phyloP scores from a whole-genome alignment of 1,140 invertebrate genomes.

The Hydropsyche tenuis region DNA sequence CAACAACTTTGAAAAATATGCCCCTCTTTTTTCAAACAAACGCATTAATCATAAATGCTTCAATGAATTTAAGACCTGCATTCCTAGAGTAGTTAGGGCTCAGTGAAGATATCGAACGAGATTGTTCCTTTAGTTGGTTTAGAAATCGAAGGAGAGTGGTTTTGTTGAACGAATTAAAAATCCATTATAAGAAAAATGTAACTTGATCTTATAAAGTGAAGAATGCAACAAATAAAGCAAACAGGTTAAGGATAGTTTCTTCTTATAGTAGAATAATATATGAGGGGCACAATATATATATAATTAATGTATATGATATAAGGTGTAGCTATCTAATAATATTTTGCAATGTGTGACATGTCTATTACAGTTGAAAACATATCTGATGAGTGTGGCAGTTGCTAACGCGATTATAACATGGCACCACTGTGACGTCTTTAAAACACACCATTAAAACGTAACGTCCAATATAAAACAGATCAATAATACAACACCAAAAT shows the following conservation, averaged over 20 bases:
- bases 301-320: constrained; percentile 25
- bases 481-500: background rate
- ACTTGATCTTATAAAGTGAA: constrained; percentile 1
- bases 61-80: background rate
- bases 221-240: background rate
- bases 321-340: constrained; percentile 30
- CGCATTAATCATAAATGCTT: background rate
- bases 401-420: constrained; percentile 24
- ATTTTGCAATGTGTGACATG: constrained; percentile 22
- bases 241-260: constrained; percentile 1
- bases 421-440: constrained; percentile 15
- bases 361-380: constrained; percentile 31
- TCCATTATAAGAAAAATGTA: background rate
- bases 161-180: background rate
- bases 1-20: constrained; percentile 37
- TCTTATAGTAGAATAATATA: constrained; percentile 20
- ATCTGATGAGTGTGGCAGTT: constrained; percentile 25
- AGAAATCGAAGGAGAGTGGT: background rate
- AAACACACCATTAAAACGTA: constrained; percentile 12
- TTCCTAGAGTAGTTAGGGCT: background rate
- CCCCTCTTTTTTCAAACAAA: constrained; percentile 37
- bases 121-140: constrained; percentile 1
- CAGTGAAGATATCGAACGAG: background rate
- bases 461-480: background rate
- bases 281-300: constrained; percentile 40